A percentile compares a stretch with the other conserved stretches of the same genome.
Evolutionary conservation across 1,140 invertebrate species (phyloP).

Genomic region (Bombus soroeensis): DNA sequence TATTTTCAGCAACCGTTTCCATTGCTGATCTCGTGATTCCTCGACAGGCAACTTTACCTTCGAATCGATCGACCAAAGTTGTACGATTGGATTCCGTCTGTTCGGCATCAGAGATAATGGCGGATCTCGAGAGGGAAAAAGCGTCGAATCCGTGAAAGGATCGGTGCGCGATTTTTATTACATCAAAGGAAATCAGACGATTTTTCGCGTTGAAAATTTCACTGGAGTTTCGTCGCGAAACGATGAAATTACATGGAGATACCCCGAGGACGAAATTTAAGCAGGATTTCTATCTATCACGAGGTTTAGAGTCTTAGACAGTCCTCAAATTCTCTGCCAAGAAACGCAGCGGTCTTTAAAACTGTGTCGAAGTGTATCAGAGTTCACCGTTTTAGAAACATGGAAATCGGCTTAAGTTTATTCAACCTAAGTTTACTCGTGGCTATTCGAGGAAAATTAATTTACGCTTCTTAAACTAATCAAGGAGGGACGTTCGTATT

Average conservation of each 20-base stretch:
- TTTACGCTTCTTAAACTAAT: neutral
- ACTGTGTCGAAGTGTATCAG: neutral
- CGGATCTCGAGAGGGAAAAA: neutral
- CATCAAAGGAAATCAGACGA: neutral
- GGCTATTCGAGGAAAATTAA: conserved; percentile 5
- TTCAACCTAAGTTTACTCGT: neutral
- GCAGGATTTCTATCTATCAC: neutral
- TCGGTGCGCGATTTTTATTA: neutral
- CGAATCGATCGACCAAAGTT: neutral
- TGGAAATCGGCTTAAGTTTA: neutral
- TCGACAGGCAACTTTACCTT: neutral
- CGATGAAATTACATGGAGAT: neutral
- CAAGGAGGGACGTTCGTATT: neutral
- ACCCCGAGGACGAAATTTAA: neutral
- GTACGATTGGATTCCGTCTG: neutral
- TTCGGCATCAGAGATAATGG: neutral
- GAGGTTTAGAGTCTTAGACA: neutral
- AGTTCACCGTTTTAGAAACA: too few species aligned
- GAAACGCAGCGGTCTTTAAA: neutral
- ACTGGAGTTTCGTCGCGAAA: neutral
- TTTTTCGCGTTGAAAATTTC: neutral
- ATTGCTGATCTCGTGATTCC: neutral
- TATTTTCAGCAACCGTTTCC: neutral
- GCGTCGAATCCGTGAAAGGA: neutral
- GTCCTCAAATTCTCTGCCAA: neutral